These are phyloP conservation scores for Drosophila demipolita DNA, from an alignment of 2,888 invertebrate species.

Conservation along the genomic window DNA sequence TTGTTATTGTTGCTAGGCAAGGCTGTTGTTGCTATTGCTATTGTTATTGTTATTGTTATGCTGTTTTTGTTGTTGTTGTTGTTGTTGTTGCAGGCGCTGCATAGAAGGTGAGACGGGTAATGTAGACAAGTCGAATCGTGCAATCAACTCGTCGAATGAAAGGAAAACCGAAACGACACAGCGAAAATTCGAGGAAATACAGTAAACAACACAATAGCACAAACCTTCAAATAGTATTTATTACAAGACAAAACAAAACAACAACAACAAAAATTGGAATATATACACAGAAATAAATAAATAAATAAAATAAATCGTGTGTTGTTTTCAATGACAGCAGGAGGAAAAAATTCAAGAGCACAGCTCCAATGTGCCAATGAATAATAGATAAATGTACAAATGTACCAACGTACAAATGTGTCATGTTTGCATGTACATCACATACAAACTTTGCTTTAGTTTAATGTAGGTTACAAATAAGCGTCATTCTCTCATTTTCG, in stretches of 20 bases:
- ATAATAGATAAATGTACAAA: background rate
- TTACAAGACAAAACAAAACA: background rate
- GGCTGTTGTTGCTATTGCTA: conserved; percentile 10
- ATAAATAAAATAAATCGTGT: conserved; percentile 27
- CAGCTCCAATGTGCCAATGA: conserved; percentile 9
- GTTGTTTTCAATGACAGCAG: conserved; percentile 37
- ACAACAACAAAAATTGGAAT: background rate
- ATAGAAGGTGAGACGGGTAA: conserved; percentile 54
- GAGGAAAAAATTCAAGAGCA: conserved; percentile 44
- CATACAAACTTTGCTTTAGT: background rate
- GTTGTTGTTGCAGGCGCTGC: conserved; percentile 21
- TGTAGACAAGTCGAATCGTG: conserved; percentile 43
- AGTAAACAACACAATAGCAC: conserved; percentile 26
- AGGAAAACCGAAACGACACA: conserved; percentile 49
- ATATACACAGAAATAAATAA: background rate
- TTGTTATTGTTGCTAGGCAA: conserved; percentile 47
- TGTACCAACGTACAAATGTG: background rate
- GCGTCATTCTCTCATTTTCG: background rate
- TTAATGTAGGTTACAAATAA: conserved; percentile 4
- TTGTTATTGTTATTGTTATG: background rate
- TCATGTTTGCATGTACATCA: background rate
- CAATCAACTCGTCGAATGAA: conserved; percentile 53
- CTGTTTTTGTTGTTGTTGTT: conserved; percentile 12
- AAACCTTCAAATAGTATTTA: background rate
- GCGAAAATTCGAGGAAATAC: conserved; percentile 49